phyloP scores from a whole-genome alignment of 2,113 vertebrate species.

The Polyodon spathula region DNA sequence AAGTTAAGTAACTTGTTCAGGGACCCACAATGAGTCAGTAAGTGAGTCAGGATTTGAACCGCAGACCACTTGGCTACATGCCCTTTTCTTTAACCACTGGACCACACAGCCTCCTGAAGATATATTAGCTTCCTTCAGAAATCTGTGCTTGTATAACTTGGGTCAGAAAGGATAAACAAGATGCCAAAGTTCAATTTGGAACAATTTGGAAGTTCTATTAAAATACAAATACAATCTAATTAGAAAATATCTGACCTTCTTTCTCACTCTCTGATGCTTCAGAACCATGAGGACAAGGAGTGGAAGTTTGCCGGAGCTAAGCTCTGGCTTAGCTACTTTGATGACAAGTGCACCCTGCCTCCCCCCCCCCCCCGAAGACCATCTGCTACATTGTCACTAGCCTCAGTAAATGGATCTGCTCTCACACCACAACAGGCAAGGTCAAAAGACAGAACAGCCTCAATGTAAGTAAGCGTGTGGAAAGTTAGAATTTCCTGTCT shows the following conservation, averaged over 20 bases:
- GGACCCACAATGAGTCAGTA: no score
- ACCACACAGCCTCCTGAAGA: no score
- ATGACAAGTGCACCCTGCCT: slow-evolving; percentile 92
- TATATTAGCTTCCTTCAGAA: no score
- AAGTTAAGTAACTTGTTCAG: no score
- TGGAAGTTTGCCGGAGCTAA: slow-evolving; percentile 98
- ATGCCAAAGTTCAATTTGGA: no score
- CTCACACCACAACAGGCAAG: slow-evolving; percentile 84
- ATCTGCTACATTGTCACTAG: slow-evolving; percentile 91
- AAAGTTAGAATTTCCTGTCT: neutral
- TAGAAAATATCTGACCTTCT: slow-evolving; percentile 11
- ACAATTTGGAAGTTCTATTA: no score
- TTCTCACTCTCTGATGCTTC: slow-evolving; percentile 26
- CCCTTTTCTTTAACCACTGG: no score
- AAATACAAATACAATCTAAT: neutral
- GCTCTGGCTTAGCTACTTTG: slow-evolving; percentile 97
- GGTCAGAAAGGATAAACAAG: no score
- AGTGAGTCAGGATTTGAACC: no score
- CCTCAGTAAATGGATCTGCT: slow-evolving; percentile 93
- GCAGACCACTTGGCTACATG: no score
- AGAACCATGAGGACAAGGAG: slow-evolving; percentile 99
- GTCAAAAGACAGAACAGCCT: slow-evolving; percentile 95
- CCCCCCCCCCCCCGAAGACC: slow-evolving; percentile 94
- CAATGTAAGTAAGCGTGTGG: slow-evolving; percentile 61
- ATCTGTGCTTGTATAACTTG: no score